Evolutionary conservation across 2,113 vertebrate genomes (phyloP).

Genomic region (Dromaius novaehollandiae): DNA sequence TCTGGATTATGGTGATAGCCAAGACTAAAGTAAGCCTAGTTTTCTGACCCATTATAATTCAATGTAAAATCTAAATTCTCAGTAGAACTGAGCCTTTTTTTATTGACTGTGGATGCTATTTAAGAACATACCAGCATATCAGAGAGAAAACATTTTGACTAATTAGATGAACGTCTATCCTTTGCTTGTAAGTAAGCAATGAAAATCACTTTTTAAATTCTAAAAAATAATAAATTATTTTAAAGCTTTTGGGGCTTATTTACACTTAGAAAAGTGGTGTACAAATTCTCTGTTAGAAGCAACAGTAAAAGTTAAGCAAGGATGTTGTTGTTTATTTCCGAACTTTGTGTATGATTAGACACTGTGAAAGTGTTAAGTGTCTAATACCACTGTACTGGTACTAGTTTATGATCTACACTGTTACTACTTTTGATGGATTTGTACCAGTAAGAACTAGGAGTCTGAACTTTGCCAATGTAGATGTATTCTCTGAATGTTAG

Average conservation of each 20-base stretch:
- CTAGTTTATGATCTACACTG: not conserved
- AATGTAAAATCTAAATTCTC: not conserved
- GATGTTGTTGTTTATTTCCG: not conserved
- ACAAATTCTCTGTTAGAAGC: not conserved
- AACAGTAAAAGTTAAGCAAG: not conserved
- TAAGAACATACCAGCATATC: not conserved
- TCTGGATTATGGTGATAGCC: not conserved
- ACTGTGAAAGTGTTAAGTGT: not conserved
- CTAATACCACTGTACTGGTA: not conserved
- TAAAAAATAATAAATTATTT: not conserved
- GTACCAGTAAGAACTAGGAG: not conserved
- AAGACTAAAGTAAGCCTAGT: not conserved
- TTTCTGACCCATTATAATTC: not conserved
- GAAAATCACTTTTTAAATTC: not conserved
- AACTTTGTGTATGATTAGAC: not conserved
- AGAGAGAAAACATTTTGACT: not conserved
- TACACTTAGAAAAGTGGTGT: not conserved
- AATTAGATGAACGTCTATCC: not conserved
- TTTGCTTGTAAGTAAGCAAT: not conserved
- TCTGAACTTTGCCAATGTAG: not conserved
- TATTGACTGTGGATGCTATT: not conserved
- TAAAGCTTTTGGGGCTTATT: not conserved
- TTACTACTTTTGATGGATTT: not conserved
- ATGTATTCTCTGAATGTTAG: not conserved
- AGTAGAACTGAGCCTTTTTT: not conserved